These are phyloP conservation scores for Helicolenus hilgendorfi DNA, from an alignment of 2,797 vertebrate genomes.

Conservation along the genomic window DNA sequence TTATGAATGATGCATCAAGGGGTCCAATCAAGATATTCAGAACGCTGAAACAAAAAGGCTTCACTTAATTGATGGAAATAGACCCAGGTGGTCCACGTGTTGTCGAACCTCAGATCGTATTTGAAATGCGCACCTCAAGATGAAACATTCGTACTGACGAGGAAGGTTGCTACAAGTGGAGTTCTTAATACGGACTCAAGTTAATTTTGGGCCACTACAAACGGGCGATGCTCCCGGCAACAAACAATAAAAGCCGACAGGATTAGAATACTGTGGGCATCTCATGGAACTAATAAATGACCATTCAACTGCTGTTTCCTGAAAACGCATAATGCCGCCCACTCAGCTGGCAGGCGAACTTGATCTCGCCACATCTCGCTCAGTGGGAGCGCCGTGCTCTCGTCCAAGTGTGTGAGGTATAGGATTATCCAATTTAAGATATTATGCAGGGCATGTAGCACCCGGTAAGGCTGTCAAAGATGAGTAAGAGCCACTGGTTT, in stretches of 20 bases:
- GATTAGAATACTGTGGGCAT: slow-evolving; percentile 46
- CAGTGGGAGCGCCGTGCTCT: slow-evolving; percentile 17
- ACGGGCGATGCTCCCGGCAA: not conserved
- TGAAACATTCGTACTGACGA: slow-evolving; percentile 37
- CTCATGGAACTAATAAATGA: slow-evolving; percentile 56
- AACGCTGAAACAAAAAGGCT: slow-evolving; percentile 51
- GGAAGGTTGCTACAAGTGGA: not conserved
- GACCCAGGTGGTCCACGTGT: slow-evolving; percentile 42
- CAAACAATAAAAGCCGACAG: slow-evolving; percentile 31
- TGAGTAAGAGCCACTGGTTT: slow-evolving; percentile 42
- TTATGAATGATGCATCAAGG: slow-evolving; percentile 79
- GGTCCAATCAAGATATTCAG: slow-evolving; percentile 60
- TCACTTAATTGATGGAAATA: slow-evolving; percentile 64
- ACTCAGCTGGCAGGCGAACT: slow-evolving; percentile 49
- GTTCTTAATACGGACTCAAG: not conserved
- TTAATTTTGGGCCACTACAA: not conserved
- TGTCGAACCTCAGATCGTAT: slow-evolving; percentile 48
- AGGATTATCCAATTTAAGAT: slow-evolving; percentile 65
- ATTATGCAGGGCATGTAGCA: slow-evolving; percentile 43
- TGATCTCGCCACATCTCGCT: slow-evolving; percentile 24
- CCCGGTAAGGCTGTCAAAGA: slow-evolving; percentile 28
- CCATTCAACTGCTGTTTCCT: slow-evolving; percentile 51
- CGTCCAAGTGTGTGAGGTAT: slow-evolving; percentile 33
- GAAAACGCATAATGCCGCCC: slow-evolving; percentile 48
- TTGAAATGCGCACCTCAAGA: slow-evolving; percentile 18